Base-by-base conservation (phyloP, 2,797 vertebrate genomes). In the Cynopterus sphinx region DNA sequence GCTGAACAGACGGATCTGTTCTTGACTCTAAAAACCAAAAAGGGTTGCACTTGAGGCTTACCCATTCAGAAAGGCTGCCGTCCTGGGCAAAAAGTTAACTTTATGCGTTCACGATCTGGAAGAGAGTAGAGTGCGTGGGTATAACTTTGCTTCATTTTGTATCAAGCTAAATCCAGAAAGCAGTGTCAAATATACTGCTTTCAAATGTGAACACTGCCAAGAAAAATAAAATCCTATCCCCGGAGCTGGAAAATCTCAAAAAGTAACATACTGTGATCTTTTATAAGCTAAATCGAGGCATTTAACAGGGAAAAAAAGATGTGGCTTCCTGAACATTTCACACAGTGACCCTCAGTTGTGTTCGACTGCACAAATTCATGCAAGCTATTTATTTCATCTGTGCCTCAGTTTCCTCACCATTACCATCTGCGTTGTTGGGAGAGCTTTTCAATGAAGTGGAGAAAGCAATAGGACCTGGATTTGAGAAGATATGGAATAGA, bases 81-180 rank as follows among this genome's bases (percentile, higher is more conserved):
- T n/a, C 12, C 94, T 12, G 46, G 88, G 71, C 85, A 96, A 59
- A 96, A 96, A 67, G 61, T 68, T 92, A 88, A 91, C 28, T 49
- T 49, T 78, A 13, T 13, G n/a, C 3, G 17, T 81, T 46, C 4
- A 9, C 53, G 22, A 0, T 36, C 28, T 84, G 59, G 82, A n/a
- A 33, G 10, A 39, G n/a, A 41, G 68, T 31, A 13, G 68, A 61
- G 26, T 22, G n/a, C 10, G 13, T 26, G 65, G 19, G 15, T 43
- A 43, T 71, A 85, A 49, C 9, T 74, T 83, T 53, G 63, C 92
- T 87, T 79, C 77, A 0, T 77, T 83, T 78, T 71, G 39, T 85
- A 39, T 65, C 75, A 78, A 68, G 92, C 12, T 9, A 11, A 86
- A 43, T 82, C 33, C 39, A 96, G 96, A 97, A 94, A 83, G 12